Percentiles rank a stretch among this genome's conserved stretches.
Conservation (phyloP, 2,113 vertebrate species). For the Apteryx mantelli region DNA sequence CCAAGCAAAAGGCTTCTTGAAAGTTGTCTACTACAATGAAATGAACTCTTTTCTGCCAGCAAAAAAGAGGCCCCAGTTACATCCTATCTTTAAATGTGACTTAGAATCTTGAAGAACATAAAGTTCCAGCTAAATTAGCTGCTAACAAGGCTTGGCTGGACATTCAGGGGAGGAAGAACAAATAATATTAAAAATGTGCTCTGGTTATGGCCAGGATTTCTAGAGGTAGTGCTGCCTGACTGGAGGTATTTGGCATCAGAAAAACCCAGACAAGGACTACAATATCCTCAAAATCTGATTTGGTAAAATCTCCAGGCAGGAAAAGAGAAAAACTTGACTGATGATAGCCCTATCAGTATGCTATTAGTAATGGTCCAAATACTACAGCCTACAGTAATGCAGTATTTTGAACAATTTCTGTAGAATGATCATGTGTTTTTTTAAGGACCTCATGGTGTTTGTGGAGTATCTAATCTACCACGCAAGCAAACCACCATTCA, state of each 20-base stretch:
- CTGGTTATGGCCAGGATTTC: not conserved
- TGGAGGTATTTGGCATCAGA: not conserved
- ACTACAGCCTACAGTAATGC: not conserved
- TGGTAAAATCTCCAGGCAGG: not conserved
- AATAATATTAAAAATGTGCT: not conserved
- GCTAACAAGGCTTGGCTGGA: not conserved
- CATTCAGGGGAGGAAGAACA: not conserved
- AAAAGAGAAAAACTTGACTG: not conserved
- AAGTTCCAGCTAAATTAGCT: not conserved
- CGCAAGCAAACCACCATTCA: not conserved
- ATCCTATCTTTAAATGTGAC: not conserved
- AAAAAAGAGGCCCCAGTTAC: not conserved
- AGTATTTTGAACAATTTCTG: not conserved
- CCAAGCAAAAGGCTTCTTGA: not conserved
- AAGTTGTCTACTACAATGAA: not conserved
- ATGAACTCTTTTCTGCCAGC: not conserved
- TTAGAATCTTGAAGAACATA: not conserved
- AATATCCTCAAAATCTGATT: not conserved
- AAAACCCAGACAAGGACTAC: not conserved
- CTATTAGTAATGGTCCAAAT: not conserved
- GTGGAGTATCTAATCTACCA: not conserved
- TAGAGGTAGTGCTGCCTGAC: not conserved
- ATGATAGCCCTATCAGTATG: not conserved
- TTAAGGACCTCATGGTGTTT: not conserved
- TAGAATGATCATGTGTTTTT: not conserved